Evolutionary conservation across 2,797 vertebrate genomes (phyloP).

Genomic region (Halcyon badia): DNA sequence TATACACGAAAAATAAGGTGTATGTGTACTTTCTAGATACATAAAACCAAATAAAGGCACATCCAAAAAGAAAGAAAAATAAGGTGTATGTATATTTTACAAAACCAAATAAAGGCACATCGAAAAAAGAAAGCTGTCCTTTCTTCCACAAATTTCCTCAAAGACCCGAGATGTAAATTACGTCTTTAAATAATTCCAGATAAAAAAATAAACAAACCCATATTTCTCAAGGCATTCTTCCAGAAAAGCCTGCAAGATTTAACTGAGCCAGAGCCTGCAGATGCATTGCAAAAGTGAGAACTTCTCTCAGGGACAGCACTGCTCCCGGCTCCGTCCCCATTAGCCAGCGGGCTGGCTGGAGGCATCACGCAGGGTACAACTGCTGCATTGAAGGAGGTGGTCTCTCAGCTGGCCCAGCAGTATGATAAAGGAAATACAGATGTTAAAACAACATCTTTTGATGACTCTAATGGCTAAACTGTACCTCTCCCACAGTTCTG

Average conservation of each 20-base stretch:
- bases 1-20: not conserved
- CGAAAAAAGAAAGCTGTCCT: not conserved
- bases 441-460: not conserved
- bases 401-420: not conserved
- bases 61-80: not conserved
- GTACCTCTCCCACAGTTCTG: not conserved
- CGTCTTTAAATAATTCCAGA: not conserved
- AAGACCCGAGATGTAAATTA: not conserved
- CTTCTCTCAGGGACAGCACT: not conserved
- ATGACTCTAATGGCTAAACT: not conserved
- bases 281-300: not conserved
- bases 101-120: not conserved
- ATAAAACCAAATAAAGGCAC: not conserved
- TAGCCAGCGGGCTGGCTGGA: not conserved
- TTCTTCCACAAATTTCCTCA: not conserved
- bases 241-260: not conserved
- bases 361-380: not conserved
- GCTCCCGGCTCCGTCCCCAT: not conserved
- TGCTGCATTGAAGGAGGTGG: not conserved
- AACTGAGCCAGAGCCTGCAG: not conserved
- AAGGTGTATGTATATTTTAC: not conserved
- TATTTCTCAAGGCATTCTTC: slow-evolving; percentile 15
- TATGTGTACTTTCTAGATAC: not conserved
- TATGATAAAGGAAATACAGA: not conserved
- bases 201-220: not conserved